Evolutionary conservation across 2,888 invertebrate species (phyloP), one percentile per base, ranked within the genome.

Genomic region (Bombyx huttoni): DNA sequence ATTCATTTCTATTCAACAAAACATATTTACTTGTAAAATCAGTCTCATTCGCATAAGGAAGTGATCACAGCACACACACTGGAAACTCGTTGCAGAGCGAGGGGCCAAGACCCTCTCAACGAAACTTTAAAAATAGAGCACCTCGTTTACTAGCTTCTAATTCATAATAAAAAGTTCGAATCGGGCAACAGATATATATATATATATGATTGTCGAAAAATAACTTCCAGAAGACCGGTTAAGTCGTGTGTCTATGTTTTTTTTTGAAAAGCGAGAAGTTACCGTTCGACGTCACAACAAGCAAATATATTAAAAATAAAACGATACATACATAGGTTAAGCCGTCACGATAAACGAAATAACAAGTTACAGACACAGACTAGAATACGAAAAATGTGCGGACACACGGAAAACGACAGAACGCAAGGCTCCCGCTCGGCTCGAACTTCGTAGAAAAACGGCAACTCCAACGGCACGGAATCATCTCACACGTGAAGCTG

Each of bases 31-130:
- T 79, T 81, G 78, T 84, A 84, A 88, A 88, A 86, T 88, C 87
- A 88, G 87, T 88, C 87, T 88, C 87, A 86, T 87, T 85, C 85
- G 81, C 87, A 87, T 87, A 87, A 88, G 87, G 87, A 87, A 86
- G 84, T 85, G 83, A 84, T 87, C 86, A 87, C 87, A 87, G 86
- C 85, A 84, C 79, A 77, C 81, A 79, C 84, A 86, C 86, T 83
- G 87, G 86, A 85, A 81, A 83, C 77, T 84, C 85, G 84, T 83
- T 81, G 84, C 79, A 77, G 78, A 73, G 70, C 76, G 78, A 81
- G 82, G 78, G 81, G 74, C 80, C 78, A 67, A 65, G 79, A 68
- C 83, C 83, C 81, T 75, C 81, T 66, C 62, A 79, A 83, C 78
- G 68, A 72, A 82, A 85, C 72, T 70, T 78, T 80, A 75, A 78